Base-by-base conservation (phyloP, 2,888 invertebrate species). In the Orgyia antiqua region DNA sequence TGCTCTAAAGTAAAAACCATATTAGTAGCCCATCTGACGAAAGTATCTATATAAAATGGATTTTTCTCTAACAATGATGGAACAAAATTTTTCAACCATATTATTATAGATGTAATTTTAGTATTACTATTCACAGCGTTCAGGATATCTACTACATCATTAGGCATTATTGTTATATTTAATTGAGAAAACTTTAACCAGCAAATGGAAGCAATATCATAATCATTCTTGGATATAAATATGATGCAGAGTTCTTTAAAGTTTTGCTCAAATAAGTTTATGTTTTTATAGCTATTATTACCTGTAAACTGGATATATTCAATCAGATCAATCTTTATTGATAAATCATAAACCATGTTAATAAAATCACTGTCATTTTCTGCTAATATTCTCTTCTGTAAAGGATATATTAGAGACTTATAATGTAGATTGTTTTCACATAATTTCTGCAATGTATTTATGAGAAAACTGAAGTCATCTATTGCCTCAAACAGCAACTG, bases 1-100 rank as follows among this genome's bases (percentile, higher is more conserved):
- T 78, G 70, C 52, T 87, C 87, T 23, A 87, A 58, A 20, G 63
- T 54, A 49, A 86, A 79, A 42, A 86, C 69, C 45, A 83, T 75
- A 42, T 83, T 78, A 45, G 74, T 75, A 8, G 80, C 74, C 87
- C 87, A 87, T 47, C 76, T 76, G 2, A 84, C 83, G 63, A 87
- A 75, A 38, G 82, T 45, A 49, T 87, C 87, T 33, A 83, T 69
- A 46, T 69, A 65, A 58, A 76, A 86, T 31, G 87, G 87, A 41
- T 82, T 80, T 44, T 74, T 55, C 39, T 83, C 79, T 29, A 87
- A 55, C 27, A 87, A 51, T 27, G 68, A 51, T 27, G 87, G 86
- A 25, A 73, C 64, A 58, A 83, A 79, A 44, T 80, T 77, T 48
- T 76, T 77, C 19, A 87, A 52, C 86, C 84, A 87, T 44, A 82